These are phyloP conservation scores for Bhutanitis thaidina DNA, from an alignment of 2,888 invertebrate species.

Conservation along the genomic window DNA sequence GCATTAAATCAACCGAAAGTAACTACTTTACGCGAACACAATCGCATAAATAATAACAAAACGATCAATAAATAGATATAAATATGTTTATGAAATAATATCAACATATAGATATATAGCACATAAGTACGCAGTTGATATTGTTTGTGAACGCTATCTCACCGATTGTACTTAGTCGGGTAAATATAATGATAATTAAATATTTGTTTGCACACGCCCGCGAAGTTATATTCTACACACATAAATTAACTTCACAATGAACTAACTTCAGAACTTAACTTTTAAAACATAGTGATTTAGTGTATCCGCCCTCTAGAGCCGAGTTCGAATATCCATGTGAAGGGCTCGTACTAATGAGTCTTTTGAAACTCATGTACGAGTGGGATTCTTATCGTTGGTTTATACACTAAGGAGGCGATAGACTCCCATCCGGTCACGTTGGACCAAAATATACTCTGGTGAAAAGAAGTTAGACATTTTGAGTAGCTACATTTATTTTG, in stretches of 20 bases:
- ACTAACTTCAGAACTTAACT: too few species aligned
- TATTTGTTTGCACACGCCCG: conserved; percentile 21
- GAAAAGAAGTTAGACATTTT: too few species aligned
- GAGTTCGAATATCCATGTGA: too few species aligned
- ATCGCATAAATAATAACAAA: conserved; percentile 3
- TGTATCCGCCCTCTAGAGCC: too few species aligned
- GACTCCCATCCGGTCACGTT: too few species aligned
- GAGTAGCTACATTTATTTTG: too few species aligned
- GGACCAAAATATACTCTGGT: too few species aligned
- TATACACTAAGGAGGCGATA: too few species aligned
- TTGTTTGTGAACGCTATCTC: conserved; percentile 24
- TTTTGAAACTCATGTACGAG: too few species aligned
- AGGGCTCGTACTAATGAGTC: too few species aligned
- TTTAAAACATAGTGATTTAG: too few species aligned
- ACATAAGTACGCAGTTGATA: conserved; percentile 22
- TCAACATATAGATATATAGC: conserved; percentile 24
- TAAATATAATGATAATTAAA: conserved; percentile 24
- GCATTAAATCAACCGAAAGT: conserved; percentile 11
- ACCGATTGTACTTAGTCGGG: conserved; percentile 18
- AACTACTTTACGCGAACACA: background rate
- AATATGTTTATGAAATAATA: conserved; percentile 30
- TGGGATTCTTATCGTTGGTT: too few species aligned
- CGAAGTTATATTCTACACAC: background rate
- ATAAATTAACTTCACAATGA: background rate
- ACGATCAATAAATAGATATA: conserved; percentile 25